Base-by-base conservation (phyloP, 2,888 invertebrate genomes). In the Pardosa pseudoannulata region DNA sequence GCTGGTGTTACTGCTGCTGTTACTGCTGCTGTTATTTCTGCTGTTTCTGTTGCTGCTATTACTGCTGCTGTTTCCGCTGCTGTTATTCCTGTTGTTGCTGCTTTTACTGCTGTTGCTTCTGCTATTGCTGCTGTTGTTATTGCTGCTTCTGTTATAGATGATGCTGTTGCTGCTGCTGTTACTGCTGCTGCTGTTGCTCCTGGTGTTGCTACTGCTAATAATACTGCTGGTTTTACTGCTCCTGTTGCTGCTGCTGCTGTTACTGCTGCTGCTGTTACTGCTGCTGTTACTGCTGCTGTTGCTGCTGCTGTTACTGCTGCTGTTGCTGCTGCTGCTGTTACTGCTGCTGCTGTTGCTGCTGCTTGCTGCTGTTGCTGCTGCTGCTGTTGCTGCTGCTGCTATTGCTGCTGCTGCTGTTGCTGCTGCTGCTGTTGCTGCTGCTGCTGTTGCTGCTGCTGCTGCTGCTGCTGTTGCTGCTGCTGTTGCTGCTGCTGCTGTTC, bases 361-460 rank as follows among this genome's bases (percentile, higher is more conserved):
- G 62, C 7, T 62, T 62, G 23, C 23, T 7, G 19, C 23, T 62
- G 62, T 62, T 62, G 62, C 23, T 62, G 62, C n/a, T 62, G 19
- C n/a, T 62, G 62, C 7, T 19, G 62, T 9, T n/a, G 19, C n/a
- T 62, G 62, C 7, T 62, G 62, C n/a, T 62, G 62, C n/a, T 62
- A 23, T n/a, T 62, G 62, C 19, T 62, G 62, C 23, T n/a, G 19
- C 23, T 62, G 62, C n/a, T 62, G 9, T 9, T 62, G 62, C 7
- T 62, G 19, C n/a, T n/a, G n/a, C n/a, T n/a, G n/a, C n/a, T n/a
- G n/a, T n/a, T n/a, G n/a, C n/a, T n/a, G n/a, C n/a, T 62, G 62
- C n/a, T 62, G 62, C 62, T n/a, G 19, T n/a, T 62, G 62, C n/a
- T 62, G 62, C 23, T 62, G 62, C n/a, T 62, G 19, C n/a, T 62